Base-by-base conservation (phyloP, 2,888 invertebrate genomes). In the Lithophane semibrunnea region DNA sequence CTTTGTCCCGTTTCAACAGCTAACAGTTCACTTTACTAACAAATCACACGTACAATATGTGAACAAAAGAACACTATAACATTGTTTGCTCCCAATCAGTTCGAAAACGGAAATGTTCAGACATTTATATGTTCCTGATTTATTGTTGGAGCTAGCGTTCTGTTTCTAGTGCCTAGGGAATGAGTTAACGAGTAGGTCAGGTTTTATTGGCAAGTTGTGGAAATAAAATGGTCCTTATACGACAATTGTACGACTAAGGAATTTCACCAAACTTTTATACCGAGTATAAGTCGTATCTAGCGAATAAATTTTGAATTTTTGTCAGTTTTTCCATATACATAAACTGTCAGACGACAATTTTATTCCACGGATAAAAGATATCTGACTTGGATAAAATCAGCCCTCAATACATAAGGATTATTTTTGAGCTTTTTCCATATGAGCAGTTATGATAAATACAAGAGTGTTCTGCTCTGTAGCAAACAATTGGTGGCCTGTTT, bases 1-100 rank as follows among this genome's bases (percentile, higher is more conserved):
- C 86, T 83, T 86, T 86, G 87, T 88, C 91, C 80, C 66, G 67
- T 67, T 64, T 29, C 90, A 90, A 88, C 89, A 90, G 89, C 89
- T 91, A 91, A 91, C 91, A 86, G 91, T 86, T 76, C 80, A 86
- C 85, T 87, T 86, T 82, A 83, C 89, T 89, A 88, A 88, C 91
- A 90, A 91, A 90, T 91, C 89, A 89, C 89, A 91, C 88, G 87
- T 90, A 88, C 86, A 77, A 83, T 86, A 75, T 77, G 68, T 72
- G 74, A 82, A 86, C 85, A 88, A 88, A 85, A 81, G 88, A 83
- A 80, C 83, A 80, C 58, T 67, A 37, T 84, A 83, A 87, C 77
- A 72, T 49, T 83, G 79, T 86, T 87, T 81, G 77, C 64, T 70
- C 54, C 84, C 82, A 88, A 87, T 87, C 85, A 84, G 85, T 73